These are phyloP conservation scores for Hyperoplus immaculatus DNA, from an alignment of 2,797 vertebrate genomes.

Conservation along the genomic window DNA sequence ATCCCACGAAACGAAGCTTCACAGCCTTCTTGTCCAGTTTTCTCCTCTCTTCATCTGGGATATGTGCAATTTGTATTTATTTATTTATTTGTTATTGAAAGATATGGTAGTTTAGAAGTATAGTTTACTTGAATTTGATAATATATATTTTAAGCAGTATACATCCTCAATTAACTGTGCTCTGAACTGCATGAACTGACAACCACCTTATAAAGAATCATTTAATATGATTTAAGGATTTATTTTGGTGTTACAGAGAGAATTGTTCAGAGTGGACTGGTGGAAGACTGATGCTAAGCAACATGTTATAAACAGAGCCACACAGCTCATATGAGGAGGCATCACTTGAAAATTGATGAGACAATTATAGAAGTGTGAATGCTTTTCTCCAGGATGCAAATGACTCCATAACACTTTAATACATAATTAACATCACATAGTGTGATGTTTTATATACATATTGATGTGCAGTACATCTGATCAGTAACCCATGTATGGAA, in stretches of 20 bases:
- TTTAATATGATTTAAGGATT: slow-evolving; percentile 12
- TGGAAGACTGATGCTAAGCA: slow-evolving; percentile 25
- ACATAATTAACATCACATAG: slow-evolving; percentile 22
- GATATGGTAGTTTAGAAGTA: too few relatives aligned
- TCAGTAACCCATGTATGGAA: slow-evolving; percentile 2
- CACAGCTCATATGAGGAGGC: slow-evolving; percentile 22
- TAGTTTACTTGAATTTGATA: background rate
- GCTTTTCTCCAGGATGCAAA: slow-evolving; percentile 38
- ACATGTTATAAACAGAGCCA: slow-evolving; percentile 42
- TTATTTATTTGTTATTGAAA: background rate
- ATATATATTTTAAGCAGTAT: background rate
- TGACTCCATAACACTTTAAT: slow-evolving; percentile 1
- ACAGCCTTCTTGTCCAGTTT: too few relatives aligned
- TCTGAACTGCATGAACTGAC: slow-evolving; percentile 14
- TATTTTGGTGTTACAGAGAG: slow-evolving; percentile 36
- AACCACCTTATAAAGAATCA: slow-evolving; percentile 36
- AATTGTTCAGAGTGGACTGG: slow-evolving; percentile 23
- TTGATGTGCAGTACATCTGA: slow-evolving; percentile 10
- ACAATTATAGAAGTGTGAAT: slow-evolving; percentile 44
- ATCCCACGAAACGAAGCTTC: too few relatives aligned
- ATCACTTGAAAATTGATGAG: slow-evolving; percentile 16
- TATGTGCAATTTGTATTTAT: background rate
- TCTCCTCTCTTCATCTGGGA: too few relatives aligned
- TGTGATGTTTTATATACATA: slow-evolving; percentile 14
- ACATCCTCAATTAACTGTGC: background rate